phyloP scores from a whole-genome alignment of 2,888 invertebrate genomes.

The Chouioia cunea region DNA sequence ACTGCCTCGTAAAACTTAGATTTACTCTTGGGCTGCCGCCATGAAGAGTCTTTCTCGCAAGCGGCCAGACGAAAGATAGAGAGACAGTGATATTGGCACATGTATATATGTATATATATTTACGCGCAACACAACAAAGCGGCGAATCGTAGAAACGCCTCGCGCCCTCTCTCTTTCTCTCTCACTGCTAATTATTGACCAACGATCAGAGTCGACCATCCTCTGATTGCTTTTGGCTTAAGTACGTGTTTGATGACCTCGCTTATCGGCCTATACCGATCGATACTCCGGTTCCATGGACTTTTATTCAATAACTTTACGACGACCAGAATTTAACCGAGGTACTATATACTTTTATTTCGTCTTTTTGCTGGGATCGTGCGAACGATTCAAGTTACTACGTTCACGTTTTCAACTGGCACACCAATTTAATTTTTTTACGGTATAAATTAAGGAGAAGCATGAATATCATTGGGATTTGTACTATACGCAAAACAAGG shows the following conservation, averaged over 20 bases:
- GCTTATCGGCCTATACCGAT: constrained; percentile 19
- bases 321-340: not conserved
- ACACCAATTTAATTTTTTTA: too few species aligned
- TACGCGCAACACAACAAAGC: constrained; percentile 10
- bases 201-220: not conserved
- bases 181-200: constrained; percentile 39
- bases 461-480: too few species aligned
- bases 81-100: constrained; percentile 10
- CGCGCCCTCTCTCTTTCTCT: too few species aligned
- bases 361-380: too few species aligned
- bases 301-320: constrained; percentile 43
- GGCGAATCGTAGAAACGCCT: constrained; percentile 35
- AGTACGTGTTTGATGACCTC: constrained; percentile 29
- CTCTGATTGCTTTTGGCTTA: constrained; percentile 39
- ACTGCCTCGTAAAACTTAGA: constrained; percentile 69
- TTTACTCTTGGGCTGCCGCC: constrained; percentile 68
- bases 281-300: not conserved
- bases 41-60: constrained; percentile 60
- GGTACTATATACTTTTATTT: too few species aligned
- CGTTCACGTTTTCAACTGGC: too few species aligned
- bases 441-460: too few species aligned
- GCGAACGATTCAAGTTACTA: too few species aligned
- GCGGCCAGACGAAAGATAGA: constrained; percentile 44
- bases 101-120: constrained; percentile 47
- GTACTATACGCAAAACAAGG: too few species aligned